These are phyloP conservation scores for Harpagus bidentatus DNA, from an alignment of 2,113 vertebrate species.

Conservation along the genomic window DNA sequence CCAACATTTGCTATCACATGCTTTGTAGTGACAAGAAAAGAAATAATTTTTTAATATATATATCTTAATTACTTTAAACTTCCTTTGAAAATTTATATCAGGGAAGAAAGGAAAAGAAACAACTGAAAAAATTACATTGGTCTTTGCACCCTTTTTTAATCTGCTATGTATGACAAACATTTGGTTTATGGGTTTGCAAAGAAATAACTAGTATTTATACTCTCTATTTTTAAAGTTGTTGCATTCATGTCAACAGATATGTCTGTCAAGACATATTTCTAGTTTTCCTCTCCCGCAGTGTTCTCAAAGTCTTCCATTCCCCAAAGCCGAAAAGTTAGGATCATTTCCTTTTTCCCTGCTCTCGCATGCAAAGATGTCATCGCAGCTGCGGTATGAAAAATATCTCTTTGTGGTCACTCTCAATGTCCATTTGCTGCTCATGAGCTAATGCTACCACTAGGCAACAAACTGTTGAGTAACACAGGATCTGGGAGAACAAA, in stretches of 20 bases:
- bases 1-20: not conserved
- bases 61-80: not conserved
- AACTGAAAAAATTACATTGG: not conserved
- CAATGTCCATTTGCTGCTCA: not conserved
- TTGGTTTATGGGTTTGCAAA: not conserved
- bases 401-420: not conserved
- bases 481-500: not conserved
- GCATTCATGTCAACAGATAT: not conserved
- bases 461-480: not conserved
- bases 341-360: not conserved
- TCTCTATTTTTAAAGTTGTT: not conserved
- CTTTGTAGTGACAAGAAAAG: not conserved
- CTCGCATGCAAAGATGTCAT: not conserved
- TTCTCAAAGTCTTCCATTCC: not conserved
- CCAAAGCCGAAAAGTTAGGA: not conserved
- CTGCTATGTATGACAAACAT: accelerated
- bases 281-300: not conserved
- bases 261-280: not conserved
- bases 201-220: not conserved
- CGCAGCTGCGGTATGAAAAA: not conserved
- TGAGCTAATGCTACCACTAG: accelerated
- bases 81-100: not conserved
- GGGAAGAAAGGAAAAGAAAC: not conserved
- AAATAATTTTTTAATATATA: not conserved
- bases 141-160: not conserved